Evolutionary conservation across 2,888 invertebrate species (phyloP), one percentile per base, ranked within the genome.

Genomic region (Amiota minor): DNA sequence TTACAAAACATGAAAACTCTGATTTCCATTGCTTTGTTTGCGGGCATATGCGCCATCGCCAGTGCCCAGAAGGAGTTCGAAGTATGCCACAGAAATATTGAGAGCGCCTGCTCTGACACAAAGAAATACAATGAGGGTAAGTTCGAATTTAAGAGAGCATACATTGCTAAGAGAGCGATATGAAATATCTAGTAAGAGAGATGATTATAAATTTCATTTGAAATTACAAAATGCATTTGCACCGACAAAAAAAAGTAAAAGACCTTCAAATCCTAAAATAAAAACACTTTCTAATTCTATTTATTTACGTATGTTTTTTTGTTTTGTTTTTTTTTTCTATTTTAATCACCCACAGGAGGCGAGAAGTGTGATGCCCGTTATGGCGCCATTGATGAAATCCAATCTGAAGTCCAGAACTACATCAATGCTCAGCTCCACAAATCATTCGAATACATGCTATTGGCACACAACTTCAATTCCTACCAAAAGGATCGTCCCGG

Each of bases 401-500:
- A 88, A 79, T 72, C 76, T 35, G 81, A 84, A 71, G 71, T 90
- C 10, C 87, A 88, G 78, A 77, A 81, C 14, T 89, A 87, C 79
- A 79, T 90, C 87, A 94, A 93, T 82, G 89, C 92, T 1, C 94
- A 95, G 80, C 90, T 96, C 47, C 91, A 92, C 71, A 91, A 93
- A n/a, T 96, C 95, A 0, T 95, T 93, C 83, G 94, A 95, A 76
- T 95, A 94, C 81, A 90, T 96, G 11, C 89, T 95, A 1, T 92
- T 95, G 88, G 92, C 95, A 0, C 92, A 95, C 0, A 93, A 94
- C 88, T 96, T 94, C 89, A 93, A 93, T 82, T 95, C 94, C 83
- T 95, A 93, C 88, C 92, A 94, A 86, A 93, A 93, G 46, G 94
- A 95, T 89, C 91, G 96, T 47, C 92, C 91, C 23, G 96, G 96